Percentiles rank a stretch among this genome's conserved stretches.
phyloP scores from a whole-genome alignment of 2,113 vertebrate species.

The Hypomesus transpacificus region DNA sequence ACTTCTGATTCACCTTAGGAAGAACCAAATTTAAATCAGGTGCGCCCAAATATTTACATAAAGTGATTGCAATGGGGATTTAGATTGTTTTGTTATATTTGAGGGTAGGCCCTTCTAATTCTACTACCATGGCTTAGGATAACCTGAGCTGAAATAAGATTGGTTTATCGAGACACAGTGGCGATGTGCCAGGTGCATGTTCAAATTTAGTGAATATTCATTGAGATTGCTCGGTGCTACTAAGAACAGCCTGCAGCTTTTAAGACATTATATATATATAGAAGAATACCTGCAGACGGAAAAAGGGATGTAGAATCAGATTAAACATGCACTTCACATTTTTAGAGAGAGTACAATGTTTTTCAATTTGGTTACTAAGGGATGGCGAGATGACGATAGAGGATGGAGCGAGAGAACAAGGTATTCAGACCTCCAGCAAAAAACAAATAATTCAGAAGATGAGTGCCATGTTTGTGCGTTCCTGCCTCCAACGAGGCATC shows the following conservation, averaged over 20 bases:
- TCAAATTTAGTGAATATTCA: constrained; percentile 41
- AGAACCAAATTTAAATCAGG: no score
- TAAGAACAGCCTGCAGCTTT: constrained; percentile 21
- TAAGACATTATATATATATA: constrained; percentile 27
- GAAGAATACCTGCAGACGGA: constrained; percentile 32
- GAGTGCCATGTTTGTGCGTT: constrained; percentile 29
- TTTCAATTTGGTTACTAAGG: constrained; percentile 28
- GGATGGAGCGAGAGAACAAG: not conserved
- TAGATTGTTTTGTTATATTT: no score
- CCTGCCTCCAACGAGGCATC: constrained; percentile 22
- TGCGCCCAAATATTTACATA: no score
- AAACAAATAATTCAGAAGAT: constrained; percentile 38
- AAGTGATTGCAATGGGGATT: no score
- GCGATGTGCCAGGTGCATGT: constrained; percentile 33
- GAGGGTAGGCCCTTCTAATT: no score
- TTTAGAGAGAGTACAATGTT: constrained; percentile 32
- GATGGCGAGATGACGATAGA: not conserved
- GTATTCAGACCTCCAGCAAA: constrained; percentile 32
- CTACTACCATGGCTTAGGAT: constrained; percentile 28
- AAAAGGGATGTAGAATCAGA: constrained; percentile 28
- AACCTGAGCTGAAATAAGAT: constrained; percentile 23
- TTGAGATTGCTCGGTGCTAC: constrained; percentile 11
- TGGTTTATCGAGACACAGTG: constrained; percentile 11
- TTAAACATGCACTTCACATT: constrained; percentile 34
- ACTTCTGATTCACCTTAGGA: no score